Evolutionary conservation across 2,797 vertebrate genomes (phyloP), one percentile per base, ranked within the genome.

Genomic region (Gouania willdenowi): DNA sequence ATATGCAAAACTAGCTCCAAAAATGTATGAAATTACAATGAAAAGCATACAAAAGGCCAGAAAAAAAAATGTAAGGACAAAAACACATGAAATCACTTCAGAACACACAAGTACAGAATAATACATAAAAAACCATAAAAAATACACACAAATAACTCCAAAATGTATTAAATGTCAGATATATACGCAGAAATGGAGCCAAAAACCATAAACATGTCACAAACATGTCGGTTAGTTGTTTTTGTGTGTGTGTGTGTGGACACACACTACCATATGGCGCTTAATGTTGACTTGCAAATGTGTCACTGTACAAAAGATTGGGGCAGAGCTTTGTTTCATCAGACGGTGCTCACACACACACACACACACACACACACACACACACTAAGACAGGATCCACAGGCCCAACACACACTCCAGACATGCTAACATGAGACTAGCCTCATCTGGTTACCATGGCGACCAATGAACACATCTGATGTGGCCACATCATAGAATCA

Each of bases 211-310:
- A n/a, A n/a, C n/a, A n/a, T n/a, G n/a, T n/a, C n/a, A n/a, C n/a
- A n/a, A n/a, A 47, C 31, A 53, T 56, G 41, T 54, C 52, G 5
- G n/a, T 27, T 14, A 41, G 20, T 8, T 17, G 33, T 21, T 11
- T 48, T 55, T 17, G 33, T 21, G 11, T 48, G 55, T n/a, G n/a
- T n/a, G n/a, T n/a, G n/a, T n/a, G n/a, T 23, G 58, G 50, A 43
- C 52, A 30, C 20, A 41, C 50, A 33, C 66, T 57, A 67, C 74
- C 83, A 85, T 85, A 83, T 86, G 86, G 80, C 34, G 21, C 20
- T 14, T n/a, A 28, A 35, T 36, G 66, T 63, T 64, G 47, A 52
- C 60, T 84, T 86, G 75, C 81, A 87, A 86, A 86, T 86, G 58
- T 47, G 52, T 52, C 43, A 71, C 75, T 76, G 74, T 83, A 76